Evolutionary conservation across 2,113 vertebrate genomes (phyloP).

Genomic region (Dipodomys ordii): DNA sequence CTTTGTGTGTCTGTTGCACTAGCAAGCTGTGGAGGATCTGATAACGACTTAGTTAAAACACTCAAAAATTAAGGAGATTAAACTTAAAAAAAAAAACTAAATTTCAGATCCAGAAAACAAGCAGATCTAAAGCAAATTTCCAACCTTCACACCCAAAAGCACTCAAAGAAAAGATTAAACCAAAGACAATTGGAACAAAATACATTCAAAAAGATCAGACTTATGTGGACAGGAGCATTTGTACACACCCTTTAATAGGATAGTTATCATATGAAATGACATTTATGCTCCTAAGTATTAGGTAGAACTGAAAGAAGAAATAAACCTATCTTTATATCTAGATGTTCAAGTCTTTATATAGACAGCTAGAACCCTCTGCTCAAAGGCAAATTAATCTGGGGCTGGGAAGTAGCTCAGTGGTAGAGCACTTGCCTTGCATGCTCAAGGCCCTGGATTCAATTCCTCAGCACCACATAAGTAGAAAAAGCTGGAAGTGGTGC

Average conservation of each 20-base stretch:
- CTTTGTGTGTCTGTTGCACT: background rate
- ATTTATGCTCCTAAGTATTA: constrained; percentile 32
- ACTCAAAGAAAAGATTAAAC: background rate
- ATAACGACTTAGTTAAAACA: background rate
- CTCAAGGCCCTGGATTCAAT: too few species aligned
- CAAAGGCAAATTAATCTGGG: constrained; percentile 8
- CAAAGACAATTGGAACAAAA: constrained; percentile 18
- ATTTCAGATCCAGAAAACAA: constrained; percentile 6
- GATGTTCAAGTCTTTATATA: background rate
- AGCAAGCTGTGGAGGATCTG: background rate
- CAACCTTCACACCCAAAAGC: background rate
- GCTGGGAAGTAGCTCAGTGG: too few species aligned
- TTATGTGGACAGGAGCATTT: constrained; percentile 40
- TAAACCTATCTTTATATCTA: constrained; percentile 16
- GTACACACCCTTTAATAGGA: background rate
- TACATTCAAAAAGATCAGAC: constrained; percentile 5
- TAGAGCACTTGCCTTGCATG: too few species aligned
- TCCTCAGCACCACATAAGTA: too few species aligned
- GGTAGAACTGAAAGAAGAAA: constrained; percentile 51
- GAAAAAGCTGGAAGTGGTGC: too few species aligned
- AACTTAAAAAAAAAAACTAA: background rate
- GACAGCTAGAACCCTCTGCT: background rate
- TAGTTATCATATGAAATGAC: background rate
- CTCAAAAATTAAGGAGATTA: background rate
- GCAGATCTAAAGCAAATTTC: constrained; percentile 21